Base-by-base conservation (phyloP, 1,140 invertebrate species). In the Epicauta chinensis region DNA sequence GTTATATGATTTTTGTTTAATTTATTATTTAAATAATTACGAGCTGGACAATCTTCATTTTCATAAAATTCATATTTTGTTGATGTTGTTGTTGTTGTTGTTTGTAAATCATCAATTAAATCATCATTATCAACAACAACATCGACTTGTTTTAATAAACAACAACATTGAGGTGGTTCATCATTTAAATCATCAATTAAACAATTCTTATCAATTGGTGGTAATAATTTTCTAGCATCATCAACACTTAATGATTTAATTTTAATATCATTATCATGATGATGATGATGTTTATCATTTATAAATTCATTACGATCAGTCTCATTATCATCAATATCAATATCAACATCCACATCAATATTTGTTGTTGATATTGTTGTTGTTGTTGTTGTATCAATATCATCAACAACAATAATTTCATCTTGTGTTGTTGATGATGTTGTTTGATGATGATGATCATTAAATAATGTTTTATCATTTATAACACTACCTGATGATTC, bases 401-500 rank as follows among this genome's bases (percentile, higher is more conserved):
- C 49, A n/a, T 58, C 58, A 10, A 63, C 56, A 3, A 59, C 42
- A 2, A 62, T 58, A 9, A 63, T 54, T 39, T 60, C 60, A 36
- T 63, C 58, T n/a, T n/a, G n/a, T n/a, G n/a, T n/a, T n/a, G n/a
- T n/a, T n/a, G n/a, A n/a, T n/a, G n/a, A n/a, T n/a, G n/a, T n/a
- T n/a, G n/a, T n/a, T n/a, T n/a, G n/a, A 15, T 59, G 56, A 16
- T 40, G 35, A 3, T 41, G 38, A 36, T 31, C 9, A 37, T 42
- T 42, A 3, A 64, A 49, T 6, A 56, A 17, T 30, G 50, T 61
- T 34, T 63, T 63, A 36, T 66, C 63, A 36, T 67, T 67, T 34
- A 61, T 65, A 17, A 67, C 62, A 12, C 58, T 59, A 15, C 65
- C 65, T 23, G 63, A n/a, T n/a, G n/a, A 66, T 32, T 67, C 65